These are phyloP conservation scores for Drosophila guanche DNA, from an alignment of 1,140 invertebrate genomes.

Conservation along the genomic window DNA sequence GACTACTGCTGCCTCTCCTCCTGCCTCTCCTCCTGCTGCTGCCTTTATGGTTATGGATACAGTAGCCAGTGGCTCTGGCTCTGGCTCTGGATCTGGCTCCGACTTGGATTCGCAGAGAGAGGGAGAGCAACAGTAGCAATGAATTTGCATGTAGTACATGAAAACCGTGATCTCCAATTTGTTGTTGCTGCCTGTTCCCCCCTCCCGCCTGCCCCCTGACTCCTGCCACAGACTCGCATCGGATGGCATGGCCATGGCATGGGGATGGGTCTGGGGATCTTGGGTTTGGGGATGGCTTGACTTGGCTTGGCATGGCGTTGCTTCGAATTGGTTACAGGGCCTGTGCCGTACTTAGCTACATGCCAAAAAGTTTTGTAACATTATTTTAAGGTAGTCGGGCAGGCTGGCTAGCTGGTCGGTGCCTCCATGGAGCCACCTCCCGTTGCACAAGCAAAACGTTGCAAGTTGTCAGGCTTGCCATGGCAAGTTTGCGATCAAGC, in stretches of 20 bases:
- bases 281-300: background rate
- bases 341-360: conserved; percentile 67
- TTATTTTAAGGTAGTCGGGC: conserved; percentile 63
- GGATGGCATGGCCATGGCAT: background rate
- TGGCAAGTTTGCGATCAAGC: conserved; percentile 80
- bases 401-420: background rate
- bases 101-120: background rate
- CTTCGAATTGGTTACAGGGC: conserved; percentile 70
- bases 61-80: conserved; percentile 23
- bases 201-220: background rate
- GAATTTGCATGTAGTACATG: conserved; percentile 83
- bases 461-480: conserved; percentile 79
- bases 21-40: conserved; percentile 2
- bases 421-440: conserved; percentile 12
- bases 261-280: conserved; percentile 2
- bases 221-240: too few relatives aligned
- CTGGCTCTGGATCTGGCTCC: too few relatives aligned
- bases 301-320: conserved; percentile 36
- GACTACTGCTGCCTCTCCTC: background rate
- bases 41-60: conserved; percentile 77
- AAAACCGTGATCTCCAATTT: conserved; percentile 83
- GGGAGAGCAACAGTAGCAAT: conserved; percentile 80
- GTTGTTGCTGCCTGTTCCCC: conserved; percentile 53
- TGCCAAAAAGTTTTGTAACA: conserved; percentile 79
- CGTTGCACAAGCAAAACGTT: conserved; percentile 25